Conservation (phyloP, 30 jellyfish, hydroid and myxozoan species). For the Aurelia aurita complex sp. Pacific region DNA sequence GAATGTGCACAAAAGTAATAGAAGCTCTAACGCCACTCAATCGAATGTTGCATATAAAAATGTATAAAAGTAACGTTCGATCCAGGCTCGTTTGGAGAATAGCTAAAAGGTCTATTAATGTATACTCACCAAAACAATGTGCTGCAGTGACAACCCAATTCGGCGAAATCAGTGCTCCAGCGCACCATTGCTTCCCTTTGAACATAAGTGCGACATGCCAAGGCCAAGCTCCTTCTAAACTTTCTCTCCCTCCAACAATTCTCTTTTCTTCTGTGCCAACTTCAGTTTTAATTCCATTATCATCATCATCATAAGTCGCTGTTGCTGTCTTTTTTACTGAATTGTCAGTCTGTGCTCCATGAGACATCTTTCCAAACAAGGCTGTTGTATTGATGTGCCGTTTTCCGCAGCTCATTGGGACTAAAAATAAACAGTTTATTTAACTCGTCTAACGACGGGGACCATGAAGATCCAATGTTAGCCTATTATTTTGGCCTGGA, state of each 20-base stretch:
- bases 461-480: too few relatives aligned
- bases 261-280: constrained; percentile 18
- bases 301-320: neutral
- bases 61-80: too few relatives aligned
- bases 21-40: too few relatives aligned
- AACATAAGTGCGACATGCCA: constrained; percentile 86
- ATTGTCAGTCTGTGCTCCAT: too few relatives aligned
- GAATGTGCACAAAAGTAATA: too few relatives aligned
- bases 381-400: constrained; percentile 35
- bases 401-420: constrained; percentile 45
- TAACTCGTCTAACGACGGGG: neutral
- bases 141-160: constrained; percentile 91
- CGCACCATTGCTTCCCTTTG: constrained; percentile 74
- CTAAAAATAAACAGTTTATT: neutral
- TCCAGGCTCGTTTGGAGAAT: too few relatives aligned
- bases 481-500: too few relatives aligned
- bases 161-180: constrained; percentile 81
- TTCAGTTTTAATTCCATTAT: neutral
- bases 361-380: too few relatives aligned
- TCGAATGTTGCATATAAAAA: too few relatives aligned
- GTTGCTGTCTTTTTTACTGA: constrained; percentile 18
- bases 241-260: constrained; percentile 77
- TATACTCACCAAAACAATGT: constrained; percentile 82
- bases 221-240: constrained; percentile 85
- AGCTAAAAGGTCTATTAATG: too few relatives aligned